These are phyloP conservation scores for Anadara kagoshimensis DNA, from an alignment of 1,140 invertebrate genomes.

Conservation along the genomic window DNA sequence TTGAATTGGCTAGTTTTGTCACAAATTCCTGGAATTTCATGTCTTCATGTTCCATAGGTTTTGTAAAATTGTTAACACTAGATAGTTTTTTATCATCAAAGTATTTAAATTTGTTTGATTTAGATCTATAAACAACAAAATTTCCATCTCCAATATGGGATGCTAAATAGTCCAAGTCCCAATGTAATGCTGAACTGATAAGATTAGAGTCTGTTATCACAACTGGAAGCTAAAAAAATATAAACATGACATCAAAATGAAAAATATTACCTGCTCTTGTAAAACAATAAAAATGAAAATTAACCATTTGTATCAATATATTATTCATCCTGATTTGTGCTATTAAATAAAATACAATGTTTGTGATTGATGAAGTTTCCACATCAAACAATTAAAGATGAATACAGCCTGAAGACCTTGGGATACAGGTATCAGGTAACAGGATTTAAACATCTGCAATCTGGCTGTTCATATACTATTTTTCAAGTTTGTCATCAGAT, in stretches of 20 bases:
- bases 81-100: constrained; percentile 79
- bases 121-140: constrained; percentile 78
- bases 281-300: no score
- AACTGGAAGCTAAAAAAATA: constrained; percentile 78
- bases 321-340: no score
- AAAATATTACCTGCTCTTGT: no score
- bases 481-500: no score
- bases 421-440: no score
- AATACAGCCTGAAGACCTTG: no score
- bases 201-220: constrained; percentile 78
- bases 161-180: constrained; percentile 79
- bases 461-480: no score
- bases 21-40: constrained; percentile 80
- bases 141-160: constrained; percentile 76
- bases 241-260: constrained; percentile 5
- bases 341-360: no score
- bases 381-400: no score
- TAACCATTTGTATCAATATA: no score
- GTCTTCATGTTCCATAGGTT: constrained; percentile 76
- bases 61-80: constrained; percentile 73
- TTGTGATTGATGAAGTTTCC: no score
- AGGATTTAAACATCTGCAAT: no score
- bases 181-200: constrained; percentile 77
- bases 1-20: constrained; percentile 67
- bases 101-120: constrained; percentile 79